Conservation (phyloP, 2,888 invertebrate genomes). For the Caenorhabditis sp. region DNA sequence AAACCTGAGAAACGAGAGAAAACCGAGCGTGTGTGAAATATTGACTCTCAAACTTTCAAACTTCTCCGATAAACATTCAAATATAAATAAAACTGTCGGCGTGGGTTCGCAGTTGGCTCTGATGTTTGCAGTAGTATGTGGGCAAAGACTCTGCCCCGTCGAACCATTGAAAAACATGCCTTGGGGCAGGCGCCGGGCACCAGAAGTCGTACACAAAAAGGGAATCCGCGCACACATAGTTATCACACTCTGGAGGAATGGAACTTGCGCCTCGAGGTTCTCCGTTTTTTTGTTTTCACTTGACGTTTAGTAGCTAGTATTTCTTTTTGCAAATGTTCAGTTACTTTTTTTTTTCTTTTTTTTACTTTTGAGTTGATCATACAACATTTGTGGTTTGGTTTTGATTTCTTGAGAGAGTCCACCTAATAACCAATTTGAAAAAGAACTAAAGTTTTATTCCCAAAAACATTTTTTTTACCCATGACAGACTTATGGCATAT, state of each 20-base stretch:
- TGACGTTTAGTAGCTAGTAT: neutral
- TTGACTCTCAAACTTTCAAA: constrained; percentile 13
- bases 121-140: neutral
- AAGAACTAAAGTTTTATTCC: too few species aligned
- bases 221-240: constrained; percentile 41
- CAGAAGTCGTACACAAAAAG: constrained; percentile 2
- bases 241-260: constrained; percentile 59
- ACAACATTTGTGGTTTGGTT: too few species aligned
- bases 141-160: too few species aligned
- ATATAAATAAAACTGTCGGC: neutral
- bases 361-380: too few species aligned
- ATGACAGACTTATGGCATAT: too few species aligned
- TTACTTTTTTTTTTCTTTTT: neutral
- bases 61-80: neutral
- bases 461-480: too few species aligned
- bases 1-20: too few species aligned
- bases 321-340: neutral
- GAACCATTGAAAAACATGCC: constrained; percentile 25
- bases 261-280: constrained; percentile 14
- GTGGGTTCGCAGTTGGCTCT: neutral
- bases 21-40: neutral
- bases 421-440: too few species aligned
- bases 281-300: neutral
- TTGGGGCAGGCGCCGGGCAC: neutral
- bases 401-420: too few species aligned